A percentile compares a stretch with the other conserved stretches of the same genome.
phyloP scores from a whole-genome alignment of 2,797 vertebrate species.

The Liasis olivaceus region DNA sequence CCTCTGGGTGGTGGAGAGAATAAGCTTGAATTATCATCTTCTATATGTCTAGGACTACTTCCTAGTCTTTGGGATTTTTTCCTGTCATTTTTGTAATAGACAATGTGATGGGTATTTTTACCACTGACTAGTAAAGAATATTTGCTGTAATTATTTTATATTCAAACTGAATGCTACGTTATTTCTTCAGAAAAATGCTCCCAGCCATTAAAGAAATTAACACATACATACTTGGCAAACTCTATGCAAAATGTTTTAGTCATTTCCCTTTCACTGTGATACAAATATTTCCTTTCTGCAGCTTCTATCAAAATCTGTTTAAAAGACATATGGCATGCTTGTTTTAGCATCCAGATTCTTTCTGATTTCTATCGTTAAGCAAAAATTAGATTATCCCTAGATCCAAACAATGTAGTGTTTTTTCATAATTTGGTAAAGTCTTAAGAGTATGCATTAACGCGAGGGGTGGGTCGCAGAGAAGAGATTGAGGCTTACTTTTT shows the following conservation, averaged over 20 bases:
- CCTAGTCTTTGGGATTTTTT: neutral
- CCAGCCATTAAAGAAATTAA: neutral
- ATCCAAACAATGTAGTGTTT: neutral
- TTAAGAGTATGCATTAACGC: neutral
- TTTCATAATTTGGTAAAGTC: neutral
- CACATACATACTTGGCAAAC: neutral
- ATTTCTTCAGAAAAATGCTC: neutral
- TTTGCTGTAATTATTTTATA: neutral
- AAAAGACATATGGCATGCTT: neutral
- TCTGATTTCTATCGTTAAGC: neutral
- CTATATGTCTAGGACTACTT: neutral
- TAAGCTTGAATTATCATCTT: neutral
- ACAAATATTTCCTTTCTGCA: neutral
- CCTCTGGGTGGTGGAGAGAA: neutral
- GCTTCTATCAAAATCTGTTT: neutral
- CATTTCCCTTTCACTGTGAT: neutral
- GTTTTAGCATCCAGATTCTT: neutral
- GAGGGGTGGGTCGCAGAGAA: neutral
- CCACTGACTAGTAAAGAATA: neutral
- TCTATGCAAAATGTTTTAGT: neutral
- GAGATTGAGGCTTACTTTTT: neutral
- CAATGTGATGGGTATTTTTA: neutral
- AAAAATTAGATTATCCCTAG: neutral
- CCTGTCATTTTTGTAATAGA: neutral
- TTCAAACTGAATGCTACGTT: neutral